Base-by-base conservation (phyloP, 1,140 invertebrate genomes). In the Lanistes nyassanus region DNA sequence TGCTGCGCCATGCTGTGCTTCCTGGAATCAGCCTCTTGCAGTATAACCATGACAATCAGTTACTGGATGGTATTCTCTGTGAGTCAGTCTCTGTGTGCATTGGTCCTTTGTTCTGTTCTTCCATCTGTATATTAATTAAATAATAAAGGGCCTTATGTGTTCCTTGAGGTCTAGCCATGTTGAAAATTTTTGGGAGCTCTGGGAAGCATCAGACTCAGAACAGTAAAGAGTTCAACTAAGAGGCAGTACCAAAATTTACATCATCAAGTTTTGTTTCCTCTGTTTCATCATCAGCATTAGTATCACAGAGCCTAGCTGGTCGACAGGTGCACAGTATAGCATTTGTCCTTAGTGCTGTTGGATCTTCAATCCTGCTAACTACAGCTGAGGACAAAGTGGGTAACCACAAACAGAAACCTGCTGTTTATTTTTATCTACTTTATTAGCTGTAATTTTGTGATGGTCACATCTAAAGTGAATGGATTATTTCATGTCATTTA, bases 271-370 rank as follows among this genome's bases (percentile, higher is more conserved):
- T 42, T 42, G 39, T 6, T 13, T 21, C 31, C 58, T 19, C 26
- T 68, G n/a, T 67, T 55, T 65, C 66, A 68, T 36, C 77, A 81
- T 36, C 80, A 88, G 86, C 74, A 39, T 73, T 83, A 31, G 82
- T 90, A 9, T 65, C 74, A 9, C 78, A 85, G 51, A 80, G 73
- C 58, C 71, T 90, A 31, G 81, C 81, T 26, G 79, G 80, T 16
- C 83, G 80, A 29, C 88, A 86, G 75, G 88, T 89, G 34, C 83
- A 86, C 19, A 89, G 87, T 76, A 80, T 90, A 65, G 90, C 87
- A 13, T 80, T 91, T 51, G 79, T 91, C 2, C 79, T 91, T 47
- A 87, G 89, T 78, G 86, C 88, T 72, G 83, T 87, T 68, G 87
- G 86, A 67, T 78, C 82, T 7, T 84, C 88, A 66, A 85, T 91